phyloP scores from a whole-genome alignment of 2,888 invertebrate species.

The Drosophila affinis region DNA sequence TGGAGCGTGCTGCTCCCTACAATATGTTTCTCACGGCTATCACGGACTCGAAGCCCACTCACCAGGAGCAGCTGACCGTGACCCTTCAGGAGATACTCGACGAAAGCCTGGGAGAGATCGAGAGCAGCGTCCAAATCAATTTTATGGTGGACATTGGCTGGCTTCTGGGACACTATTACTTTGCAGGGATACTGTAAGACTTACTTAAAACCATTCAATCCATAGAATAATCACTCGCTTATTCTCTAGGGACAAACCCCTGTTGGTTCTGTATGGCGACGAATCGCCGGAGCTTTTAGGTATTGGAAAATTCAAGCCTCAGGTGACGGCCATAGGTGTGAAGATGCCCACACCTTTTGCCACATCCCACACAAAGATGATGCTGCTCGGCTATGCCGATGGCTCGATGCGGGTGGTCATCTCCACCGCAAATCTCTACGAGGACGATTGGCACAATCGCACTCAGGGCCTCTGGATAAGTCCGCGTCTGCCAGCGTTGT shows the following conservation, averaged over 20 bases:
- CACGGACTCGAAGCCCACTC: constrained; percentile 87
- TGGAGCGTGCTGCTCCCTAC: constrained; percentile 88
- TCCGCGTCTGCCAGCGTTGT: constrained; percentile 89
- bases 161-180: constrained; percentile 93
- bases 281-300: constrained; percentile 87
- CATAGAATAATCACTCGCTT: constrained; percentile 37
- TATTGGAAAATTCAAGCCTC: constrained; percentile 86
- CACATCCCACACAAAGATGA: constrained; percentile 96
- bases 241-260: constrained; percentile 86
- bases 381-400: constrained; percentile 92
- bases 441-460: constrained; percentile 96
- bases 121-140: constrained; percentile 93
- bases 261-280: constrained; percentile 91
- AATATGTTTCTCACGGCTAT: constrained; percentile 91
- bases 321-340: constrained; percentile 88
- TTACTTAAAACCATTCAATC: not conserved
- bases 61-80: constrained; percentile 87
- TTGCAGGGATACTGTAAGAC: constrained; percentile 88
- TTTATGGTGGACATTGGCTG: constrained; percentile 96
- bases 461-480: constrained; percentile 98
- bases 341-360: constrained; percentile 91
- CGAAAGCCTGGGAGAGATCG: constrained; percentile 89
- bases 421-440: constrained; percentile 95
- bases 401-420: constrained; percentile 93
- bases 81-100: constrained; percentile 92